Evolutionary conservation across 2,797 vertebrate species (phyloP), one percentile per base, ranked within the genome.

Genomic region (Lateolabrax maculatus): DNA sequence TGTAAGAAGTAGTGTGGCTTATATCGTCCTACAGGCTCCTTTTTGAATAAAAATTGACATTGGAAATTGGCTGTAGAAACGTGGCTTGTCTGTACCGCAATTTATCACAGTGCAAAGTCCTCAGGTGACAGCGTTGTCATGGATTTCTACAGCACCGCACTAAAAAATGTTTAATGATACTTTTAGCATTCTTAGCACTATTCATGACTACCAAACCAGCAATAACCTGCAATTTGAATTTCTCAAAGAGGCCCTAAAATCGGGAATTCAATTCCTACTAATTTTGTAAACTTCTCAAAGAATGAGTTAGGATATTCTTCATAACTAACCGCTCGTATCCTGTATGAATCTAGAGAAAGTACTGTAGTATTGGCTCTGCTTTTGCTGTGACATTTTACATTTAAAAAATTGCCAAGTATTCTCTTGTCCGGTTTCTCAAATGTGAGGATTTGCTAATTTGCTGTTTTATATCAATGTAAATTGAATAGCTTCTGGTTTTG

Each of bases 371-470:
- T n/a, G n/a, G n/a, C n/a, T n/a, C n/a, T n/a, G n/a, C n/a, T n/a
- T n/a, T n/a, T n/a, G n/a, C n/a, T n/a, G n/a, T n/a, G n/a, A n/a
- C n/a, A n/a, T n/a, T n/a, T n/a, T n/a, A n/a, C n/a, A n/a, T n/a
- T n/a, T n/a, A n/a, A n/a, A n/a, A n/a, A n/a, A n/a, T n/a, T n/a
- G n/a, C n/a, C n/a, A n/a, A n/a, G n/a, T n/a, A n/a, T n/a, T n/a
- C n/a, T n/a, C n/a, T n/a, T n/a, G n/a, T n/a, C 3, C 19, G 39
- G 3, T 19, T 41, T 71, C 46, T 18, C 12, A 52, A 52, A 52
- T 60, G 44, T 34, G 53, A 71, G 23, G 16, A 57, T 48, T 58
- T 58, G 48, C 62, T 48, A 15, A 43, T 46, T 61, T 61, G 9
- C 15, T 52, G 1, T 29, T 53, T 56, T 44, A 8, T 46, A 39